Evolutionary conservation across 2,797 vertebrate genomes (phyloP), one percentile per base, ranked within the genome.

Genomic region (Pseudochaenichthys georgianus): DNA sequence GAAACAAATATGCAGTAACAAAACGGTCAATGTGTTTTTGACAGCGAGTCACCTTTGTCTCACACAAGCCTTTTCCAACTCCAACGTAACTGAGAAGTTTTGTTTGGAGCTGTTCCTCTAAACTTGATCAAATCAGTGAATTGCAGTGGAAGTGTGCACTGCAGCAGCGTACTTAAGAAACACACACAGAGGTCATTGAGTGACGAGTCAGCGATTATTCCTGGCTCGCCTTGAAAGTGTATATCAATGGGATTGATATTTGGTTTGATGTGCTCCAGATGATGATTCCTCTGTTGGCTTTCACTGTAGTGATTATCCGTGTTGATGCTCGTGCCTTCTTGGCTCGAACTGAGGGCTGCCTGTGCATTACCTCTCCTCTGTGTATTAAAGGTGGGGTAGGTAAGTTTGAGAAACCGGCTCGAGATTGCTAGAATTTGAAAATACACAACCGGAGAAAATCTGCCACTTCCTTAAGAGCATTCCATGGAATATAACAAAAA

Each of bases 1-100:
- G 71, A 67, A 64, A 78, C 59, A 76, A 82, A 87, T 91, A 94
- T 94, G 89, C 92, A 94, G 90, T 92, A 80, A 69, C 73, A 65
- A 64, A 79, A 58, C 69, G 83, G 67, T 88, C 75, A 45, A 38
- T 59, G 47, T 69, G 13, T 55, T 34, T 75, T 62, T 86, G 78
- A 78, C 74, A 69, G 73, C 2, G 9, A 64, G 68, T 64, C 74
- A 75, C 73, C 71, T 76, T 8, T 63, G 46, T 80, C 52, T 85
- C 83, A 88, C 67, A 41, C 16, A 71, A 75, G 78, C 73, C 70
- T 62, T 57, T 86, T 83, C 66, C 63, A 85, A 72, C 48, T 81
- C 43, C 73, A 84, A 70, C 82, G 51, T 63, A 52, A 80, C 69
- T 68, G 61, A 84, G 59, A 3, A 0, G 41, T 16, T 11, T 48